Evolutionary conservation across 2,888 invertebrate genomes (phyloP), one percentile per base, ranked within the genome.

Genomic region (Scaeva pyrastri): DNA sequence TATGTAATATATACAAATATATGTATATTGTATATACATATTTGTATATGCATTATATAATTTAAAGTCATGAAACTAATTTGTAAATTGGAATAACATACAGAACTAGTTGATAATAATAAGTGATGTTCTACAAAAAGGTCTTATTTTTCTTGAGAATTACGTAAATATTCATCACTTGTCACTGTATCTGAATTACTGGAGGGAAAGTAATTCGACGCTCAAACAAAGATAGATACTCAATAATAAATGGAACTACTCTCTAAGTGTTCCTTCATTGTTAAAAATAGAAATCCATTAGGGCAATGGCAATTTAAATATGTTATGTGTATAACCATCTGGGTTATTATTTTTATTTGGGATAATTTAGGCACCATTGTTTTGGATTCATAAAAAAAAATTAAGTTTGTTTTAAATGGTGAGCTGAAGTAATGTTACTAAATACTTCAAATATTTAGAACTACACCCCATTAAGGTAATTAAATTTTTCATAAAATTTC

Each of bases 221-320:
- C 84, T 80, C 66, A 76, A 85, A 85, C 52, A 80, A 66, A 76
- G 80, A 76, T 66, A 76, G 80, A 76, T 66, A 76, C 58, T 62
- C 14, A 85, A 50, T 72, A 58, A 80, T 85, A 60, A 80, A 60
- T 72, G 41, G 41, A 76, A 68, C 58, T 66, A 43, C 72, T 50
- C 60, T 80, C 71, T 80, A 80, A 85, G 84, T 80, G 75, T 75
- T 76, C 72, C 66, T 56, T 76, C 66, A 71, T 23, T 12, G n/a
- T 6, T 80, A 84, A 75, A 76, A 52, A 39, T 56, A 39, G 31
- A 48, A 41, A 60, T 62, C 43, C 31, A 56, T 19, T 56, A 60
- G 36, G 70, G 12, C 21, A 41, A 70, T 43, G 70, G 12, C 21
- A 41, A 70, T 36, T 19, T 55, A 7, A 16, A 45, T 45, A 26